These are phyloP conservation scores for Bombus breviceps DNA, from an alignment of 1,140 invertebrate genomes.

Conservation along the genomic window DNA sequence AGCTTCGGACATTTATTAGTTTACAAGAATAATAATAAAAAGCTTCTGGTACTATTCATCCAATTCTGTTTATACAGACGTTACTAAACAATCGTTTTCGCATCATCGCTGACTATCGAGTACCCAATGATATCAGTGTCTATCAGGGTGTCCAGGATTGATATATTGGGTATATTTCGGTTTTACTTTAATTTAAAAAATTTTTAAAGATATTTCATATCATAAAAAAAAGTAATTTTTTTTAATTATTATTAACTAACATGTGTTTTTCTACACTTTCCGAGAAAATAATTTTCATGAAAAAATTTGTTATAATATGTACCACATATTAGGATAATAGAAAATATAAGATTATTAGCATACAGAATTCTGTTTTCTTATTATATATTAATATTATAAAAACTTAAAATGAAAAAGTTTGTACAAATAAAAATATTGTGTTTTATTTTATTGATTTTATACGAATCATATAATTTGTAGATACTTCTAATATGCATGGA, in stretches of 20 bases:
- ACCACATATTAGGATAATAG: conserved; percentile 4
- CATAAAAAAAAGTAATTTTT: neutral
- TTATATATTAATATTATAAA: neutral
- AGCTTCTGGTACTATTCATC: too few relatives aligned
- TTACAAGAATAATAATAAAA: too few relatives aligned
- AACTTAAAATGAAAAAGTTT: conserved; percentile 19
- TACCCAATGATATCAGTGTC: too few relatives aligned
- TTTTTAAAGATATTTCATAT: neutral
- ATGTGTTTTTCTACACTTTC: neutral
- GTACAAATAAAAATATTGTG: neutral
- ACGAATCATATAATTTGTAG: conserved; percentile 9
- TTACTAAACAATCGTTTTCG: too few relatives aligned
- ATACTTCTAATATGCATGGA: conserved; percentile 18
- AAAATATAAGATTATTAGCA: conserved; percentile 1
- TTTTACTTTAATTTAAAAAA: neutral
- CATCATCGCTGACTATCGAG: too few relatives aligned
- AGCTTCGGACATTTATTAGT: too few relatives aligned
- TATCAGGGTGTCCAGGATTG: too few relatives aligned
- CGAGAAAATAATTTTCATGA: neutral
- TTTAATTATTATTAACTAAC: too few relatives aligned
- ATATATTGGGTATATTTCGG: neutral
- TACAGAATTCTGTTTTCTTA: neutral
- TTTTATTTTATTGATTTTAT: conserved; percentile 38
- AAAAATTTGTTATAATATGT: neutral
- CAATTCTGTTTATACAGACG: too few relatives aligned